Base-by-base conservation (phyloP, 2,888 invertebrate species). In the Dilophus febrilis region DNA sequence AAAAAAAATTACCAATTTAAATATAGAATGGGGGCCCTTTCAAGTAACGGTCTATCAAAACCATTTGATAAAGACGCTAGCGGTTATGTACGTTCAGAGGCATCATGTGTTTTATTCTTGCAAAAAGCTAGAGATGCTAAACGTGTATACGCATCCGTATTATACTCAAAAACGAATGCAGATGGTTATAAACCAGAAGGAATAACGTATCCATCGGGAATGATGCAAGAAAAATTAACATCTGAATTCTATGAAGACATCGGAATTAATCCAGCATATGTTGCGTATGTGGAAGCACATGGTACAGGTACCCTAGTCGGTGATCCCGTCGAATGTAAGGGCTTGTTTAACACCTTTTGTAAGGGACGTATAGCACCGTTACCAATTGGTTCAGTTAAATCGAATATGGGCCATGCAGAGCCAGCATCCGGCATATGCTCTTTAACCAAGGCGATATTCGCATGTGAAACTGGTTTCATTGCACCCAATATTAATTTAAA, bases 381-480 rank as follows among this genome's bases (percentile, higher is more conserved):
- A 1, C 62, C 73, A 37, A 81, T 95, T 42, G 94, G 94, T 2
- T 87, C 92, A 0, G 77, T 91, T 27, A 95, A 95, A 57, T 90
- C 91, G 0, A 95, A 92, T 60, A 70, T 92, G 57, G 95, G 95
- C 0, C 95, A 95, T 59, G 73, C 85, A 1, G 95, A 95, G 55
- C 82, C 91, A 1, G 72, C 72, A 2, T 78, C 80, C 13, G 79
- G 84, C 12, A 59, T 86, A 3, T 80, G 81, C 48, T 77, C 82
- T 2, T 57, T 86, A 41, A 72, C 77, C 3, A 86, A 85, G 67
- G 79, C 72, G 51, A 50, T 82, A 39, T 70, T 84, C 40, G 77
- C 80, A 1, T 83, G 85, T 70, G 78, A 83, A 51, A 71, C 71
- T 4, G 78, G 78, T 3, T 59, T 64, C 19, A 70, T 91, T 28